Percentiles rank a stretch among this genome's conserved stretches.
Evolutionary conservation across 2,113 vertebrate species (phyloP).

Genomic region (Anoura caudifer): DNA sequence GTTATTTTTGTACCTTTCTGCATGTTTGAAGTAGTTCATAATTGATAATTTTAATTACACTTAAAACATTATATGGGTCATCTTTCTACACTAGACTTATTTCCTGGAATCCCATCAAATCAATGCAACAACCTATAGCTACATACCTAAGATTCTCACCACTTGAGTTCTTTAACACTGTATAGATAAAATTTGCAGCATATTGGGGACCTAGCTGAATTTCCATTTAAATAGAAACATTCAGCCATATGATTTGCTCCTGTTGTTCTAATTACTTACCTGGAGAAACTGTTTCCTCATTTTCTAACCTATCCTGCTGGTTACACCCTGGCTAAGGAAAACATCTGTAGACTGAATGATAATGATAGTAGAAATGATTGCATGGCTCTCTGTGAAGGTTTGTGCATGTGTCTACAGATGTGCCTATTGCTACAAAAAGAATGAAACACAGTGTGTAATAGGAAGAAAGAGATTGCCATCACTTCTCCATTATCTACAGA

Average conservation of each 20-base stretch:
- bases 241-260: constrained; percentile 44
- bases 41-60: neutral
- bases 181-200: neutral
- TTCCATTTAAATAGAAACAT: constrained; percentile 57
- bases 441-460: neutral
- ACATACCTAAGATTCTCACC: neutral
- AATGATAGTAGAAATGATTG: constrained; percentile 28
- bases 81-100: neutral
- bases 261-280: constrained; percentile 57
- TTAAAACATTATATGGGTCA: neutral
- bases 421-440: neutral
- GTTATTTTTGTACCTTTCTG: neutral
- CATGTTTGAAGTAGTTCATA: constrained; percentile 19
- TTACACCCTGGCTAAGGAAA: constrained; percentile 15
- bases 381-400: neutral
- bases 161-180: neutral
- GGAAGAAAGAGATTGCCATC: neutral
- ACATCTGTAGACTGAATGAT: neutral
- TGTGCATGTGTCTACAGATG: neutral
- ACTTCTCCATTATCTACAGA: neutral
- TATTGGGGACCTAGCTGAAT: neutral
- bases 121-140: neutral
- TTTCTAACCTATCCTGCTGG: neutral
- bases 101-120: neutral
- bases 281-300: constrained; percentile 47